Percentiles rank a stretch among this genome's conserved stretches.
phyloP scores from a whole-genome alignment of 1,140 invertebrate species.

The Drosophila yakuba region DNA sequence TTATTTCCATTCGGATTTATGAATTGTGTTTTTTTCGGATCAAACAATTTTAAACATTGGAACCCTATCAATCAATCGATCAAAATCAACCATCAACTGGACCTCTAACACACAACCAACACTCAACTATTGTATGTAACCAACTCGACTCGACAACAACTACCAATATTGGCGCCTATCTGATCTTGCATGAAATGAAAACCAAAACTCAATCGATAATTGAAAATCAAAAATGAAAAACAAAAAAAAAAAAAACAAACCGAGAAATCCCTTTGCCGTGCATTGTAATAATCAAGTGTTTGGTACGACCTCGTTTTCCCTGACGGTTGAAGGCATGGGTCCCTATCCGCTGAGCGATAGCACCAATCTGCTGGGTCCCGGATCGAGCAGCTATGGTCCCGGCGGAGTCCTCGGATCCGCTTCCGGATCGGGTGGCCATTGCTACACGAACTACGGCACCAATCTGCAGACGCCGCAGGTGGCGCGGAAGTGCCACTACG shows the following conservation, averaged over 20 bases:
- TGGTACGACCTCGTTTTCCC: conserved; percentile 84
- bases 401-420: conserved; percentile 26
- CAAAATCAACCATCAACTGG: conserved; percentile 43
- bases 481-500: conserved; percentile 82
- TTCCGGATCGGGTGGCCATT: conserved; percentile 51
- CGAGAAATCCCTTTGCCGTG: conserved; percentile 30
- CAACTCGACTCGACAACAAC: conserved; percentile 39
- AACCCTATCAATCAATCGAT: conserved; percentile 39
- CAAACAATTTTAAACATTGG: conserved; percentile 55
- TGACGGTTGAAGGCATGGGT: conserved; percentile 85
- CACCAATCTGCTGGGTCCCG: conserved; percentile 84
- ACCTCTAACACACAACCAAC: conserved; percentile 35
- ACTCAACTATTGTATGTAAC: conserved; percentile 69
- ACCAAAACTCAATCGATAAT: conserved; percentile 9
- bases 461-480: conserved; percentile 83
- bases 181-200: conserved; percentile 66
- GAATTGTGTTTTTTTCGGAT: conserved; percentile 48
- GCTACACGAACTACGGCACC: conserved; percentile 84
- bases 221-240: conserved; percentile 22
- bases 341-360: conserved; percentile 84
- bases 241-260: not conserved
- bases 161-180: conserved; percentile 52
- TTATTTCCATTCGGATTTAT: conserved; percentile 51
- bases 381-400: conserved; percentile 59
- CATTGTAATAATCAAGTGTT: conserved; percentile 77